phyloP scores from a whole-genome alignment of 1,140 invertebrate genomes.

The Semibalanus balanoides region DNA sequence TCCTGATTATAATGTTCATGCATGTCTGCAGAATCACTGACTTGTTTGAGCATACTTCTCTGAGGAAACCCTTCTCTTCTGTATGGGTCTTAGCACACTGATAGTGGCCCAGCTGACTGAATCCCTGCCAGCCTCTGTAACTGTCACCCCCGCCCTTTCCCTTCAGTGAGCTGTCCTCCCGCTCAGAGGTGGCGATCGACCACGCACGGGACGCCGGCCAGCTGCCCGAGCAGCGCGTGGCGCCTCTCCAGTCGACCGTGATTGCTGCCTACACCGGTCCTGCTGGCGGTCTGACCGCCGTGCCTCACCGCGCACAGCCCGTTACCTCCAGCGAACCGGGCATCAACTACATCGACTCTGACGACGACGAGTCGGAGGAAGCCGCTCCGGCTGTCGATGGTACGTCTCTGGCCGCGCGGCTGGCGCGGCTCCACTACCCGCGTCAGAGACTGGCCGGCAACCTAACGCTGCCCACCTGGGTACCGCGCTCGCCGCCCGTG shows the following conservation, averaged over 20 bases:
- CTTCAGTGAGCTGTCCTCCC: not conserved
- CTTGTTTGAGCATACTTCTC: no score
- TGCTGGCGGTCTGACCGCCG: slow-evolving; percentile 55
- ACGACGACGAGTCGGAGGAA: slow-evolving; percentile 20
- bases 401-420: slow-evolving; percentile 8
- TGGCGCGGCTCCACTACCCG: slow-evolving; percentile 15
- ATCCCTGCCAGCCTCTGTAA: no score
- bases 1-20: no score
- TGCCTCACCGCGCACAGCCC: slow-evolving; percentile 42
- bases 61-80: no score
- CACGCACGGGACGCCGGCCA: not conserved
- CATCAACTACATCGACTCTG: slow-evolving; percentile 54
- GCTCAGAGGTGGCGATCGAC: not conserved
- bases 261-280: slow-evolving; percentile 57
- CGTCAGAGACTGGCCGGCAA: slow-evolving; percentile 14
- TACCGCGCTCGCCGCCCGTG: slow-evolving; percentile 18
- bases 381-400: not conserved
- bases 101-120: no score
- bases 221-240: not conserved
- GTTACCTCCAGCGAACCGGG: slow-evolving; percentile 46
- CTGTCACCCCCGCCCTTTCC: not conserved
- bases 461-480: slow-evolving; percentile 21
- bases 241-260: slow-evolving; percentile 29
- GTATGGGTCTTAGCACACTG: no score
- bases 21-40: no score